phyloP scores from a whole-genome alignment of 2,113 vertebrate species.

The Ovibos moschatus region DNA sequence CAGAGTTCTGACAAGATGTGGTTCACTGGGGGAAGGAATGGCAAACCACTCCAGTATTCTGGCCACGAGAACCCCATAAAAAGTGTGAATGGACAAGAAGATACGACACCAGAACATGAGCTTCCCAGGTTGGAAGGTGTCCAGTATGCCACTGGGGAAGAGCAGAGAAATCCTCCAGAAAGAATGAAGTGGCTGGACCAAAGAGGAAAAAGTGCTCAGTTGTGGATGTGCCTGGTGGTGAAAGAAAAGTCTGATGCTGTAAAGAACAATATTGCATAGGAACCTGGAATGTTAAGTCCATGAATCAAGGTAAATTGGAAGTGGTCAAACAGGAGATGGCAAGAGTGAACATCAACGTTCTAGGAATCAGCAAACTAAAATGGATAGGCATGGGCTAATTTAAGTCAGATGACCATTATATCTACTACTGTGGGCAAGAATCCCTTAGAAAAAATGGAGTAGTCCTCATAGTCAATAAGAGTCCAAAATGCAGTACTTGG shows the following conservation, averaged over 20 bases:
- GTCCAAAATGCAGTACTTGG: background rate
- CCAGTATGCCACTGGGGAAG: background rate
- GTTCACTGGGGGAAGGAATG: background rate
- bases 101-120: background rate
- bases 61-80: background rate
- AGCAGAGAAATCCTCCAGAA: background rate
- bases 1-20: background rate
- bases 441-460: background rate
- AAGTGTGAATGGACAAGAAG: background rate
- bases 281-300: background rate
- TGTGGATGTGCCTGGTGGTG: background rate
- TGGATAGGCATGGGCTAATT: background rate
- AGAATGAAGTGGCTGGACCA: background rate
- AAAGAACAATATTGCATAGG: background rate
- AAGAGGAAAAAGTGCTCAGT: background rate
- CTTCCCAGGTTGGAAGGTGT: background rate
- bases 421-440: background rate
- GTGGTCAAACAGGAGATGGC: background rate
- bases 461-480: background rate
- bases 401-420: background rate
- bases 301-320: background rate
- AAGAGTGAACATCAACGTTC: background rate
- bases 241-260: background rate
- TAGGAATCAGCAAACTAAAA: background rate
- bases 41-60: background rate